Evolutionary conservation across 2,797 vertebrate genomes (phyloP), one percentile per base, ranked within the genome.

Genomic region (Cynodonichthys magdalenae): DNA sequence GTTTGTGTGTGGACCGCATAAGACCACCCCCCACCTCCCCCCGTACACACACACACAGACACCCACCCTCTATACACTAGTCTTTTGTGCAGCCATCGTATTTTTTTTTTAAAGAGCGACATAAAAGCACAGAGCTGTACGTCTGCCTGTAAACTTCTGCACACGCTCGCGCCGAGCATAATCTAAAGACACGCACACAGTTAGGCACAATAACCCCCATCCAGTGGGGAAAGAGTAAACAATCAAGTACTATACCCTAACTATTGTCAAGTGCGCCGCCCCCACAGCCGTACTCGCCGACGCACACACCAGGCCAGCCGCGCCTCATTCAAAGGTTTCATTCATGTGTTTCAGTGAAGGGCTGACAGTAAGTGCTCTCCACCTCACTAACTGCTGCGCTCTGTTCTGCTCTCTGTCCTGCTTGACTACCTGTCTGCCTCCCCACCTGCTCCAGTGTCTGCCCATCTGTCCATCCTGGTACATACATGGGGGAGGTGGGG

Each of bases 341-440:
- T 90, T 91, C 87, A 91, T 83, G 75, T 75, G 75, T 71, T 62
- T 77, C 71, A 83, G 75, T 88, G 77, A 89, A 81, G 88, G 75
- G 73, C 72, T 67, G 79, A 89, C 89, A 90, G 69, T 83, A 82
- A 93, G 91, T 80, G 89, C 88, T 85, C 92, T 94, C 79, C 81
- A 93, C 74, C 82, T 93, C 90, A 92, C 87, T 83, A 91, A 92
- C 91, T 87, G 89, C 91, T 92, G 92, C 75, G 84, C 67, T 75
- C 68, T 69, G 57, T 69, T 71, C 66, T 55, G 64, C 66, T 71
- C 66, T 68, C 68, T 53, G 47, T 79, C 75, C 69, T 68, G 77
- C 17, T 64, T 54, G 56, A 24, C 60, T 84, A 77, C 70, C 77
- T 79, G 58, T 45, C 71, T 74, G 50, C 63, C 50, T 54, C 39